Base-by-base conservation (phyloP, 2,797 vertebrate species). In the Premnoplex brunnescens region DNA sequence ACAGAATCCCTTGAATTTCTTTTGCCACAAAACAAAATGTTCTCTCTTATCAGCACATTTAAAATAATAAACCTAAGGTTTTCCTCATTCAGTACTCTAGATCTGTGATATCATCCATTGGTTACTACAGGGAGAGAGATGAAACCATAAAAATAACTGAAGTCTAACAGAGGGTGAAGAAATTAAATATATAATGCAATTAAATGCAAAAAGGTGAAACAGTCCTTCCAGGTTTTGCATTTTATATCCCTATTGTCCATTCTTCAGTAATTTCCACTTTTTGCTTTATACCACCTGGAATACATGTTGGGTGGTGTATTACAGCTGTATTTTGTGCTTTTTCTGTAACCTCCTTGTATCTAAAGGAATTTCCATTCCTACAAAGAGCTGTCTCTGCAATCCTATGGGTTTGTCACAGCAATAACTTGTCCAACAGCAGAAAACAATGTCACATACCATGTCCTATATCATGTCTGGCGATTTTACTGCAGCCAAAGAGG, bases 141-240 rank as follows among this genome's bases (percentile, higher is more conserved):
- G 56, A 92, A 97, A 95, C 34, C n/a, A 79, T 89, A 81, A 95
- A 81, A 74, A 81, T 24, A 77, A 34, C 17, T 51, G 59, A 93
- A 59, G 39, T 87, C 37, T 80, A 74, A 56, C 41, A 78, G 44
- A 83, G 14, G 21, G 52, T 34, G 41, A 56, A n/a, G 71, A 75
- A 68, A 82, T 62, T 72, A 82, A 58, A 91, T 58, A 73, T 5
- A 83, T 27, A 94, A 84, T 54, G 49, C 21, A 72, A 72, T 37
- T 54, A 78, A 81, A 64, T 76, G 24, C 56, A 74, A n/a, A 67
- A 54, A 43, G 5, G 28, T 34, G 23, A 60, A 86, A 85, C 7
- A 72, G 36, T 62, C 64, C 36, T 91, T 60, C n/a, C n/a, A 92
- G 63, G 12, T 12, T 76, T 79, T 44, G n/a, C 17, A 27, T 56